Evolutionary conservation across 2,113 vertebrate genomes (phyloP).

Genomic region (Nipponia nippon): DNA sequence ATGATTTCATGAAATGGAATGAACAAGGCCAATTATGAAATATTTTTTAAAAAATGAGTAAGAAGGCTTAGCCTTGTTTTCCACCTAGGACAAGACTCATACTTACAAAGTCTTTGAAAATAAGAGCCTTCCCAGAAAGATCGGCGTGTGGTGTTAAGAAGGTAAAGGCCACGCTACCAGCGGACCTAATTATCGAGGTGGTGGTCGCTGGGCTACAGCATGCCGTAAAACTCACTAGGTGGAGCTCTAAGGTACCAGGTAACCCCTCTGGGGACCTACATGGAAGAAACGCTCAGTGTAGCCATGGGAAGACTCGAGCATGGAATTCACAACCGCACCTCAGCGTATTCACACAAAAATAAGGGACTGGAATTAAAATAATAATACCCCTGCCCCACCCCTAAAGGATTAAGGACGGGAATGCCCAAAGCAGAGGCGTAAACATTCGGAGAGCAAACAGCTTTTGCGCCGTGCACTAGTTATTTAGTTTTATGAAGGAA

Average conservation of each 20-base stretch:
- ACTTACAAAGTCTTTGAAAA: background rate
- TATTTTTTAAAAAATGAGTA: background rate
- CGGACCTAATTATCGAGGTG: fast-evolving
- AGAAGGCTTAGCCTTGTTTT: background rate
- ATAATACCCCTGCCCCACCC: background rate
- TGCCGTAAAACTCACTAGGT: conserved; percentile 20
- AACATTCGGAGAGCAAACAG: background rate
- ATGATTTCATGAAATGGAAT: background rate
- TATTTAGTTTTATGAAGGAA: background rate
- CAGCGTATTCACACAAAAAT: background rate
- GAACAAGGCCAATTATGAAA: background rate
- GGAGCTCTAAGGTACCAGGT: conserved; percentile 61
- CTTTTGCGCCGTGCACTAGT: background rate
- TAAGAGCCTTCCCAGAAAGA: background rate
- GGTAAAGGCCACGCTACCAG: background rate
- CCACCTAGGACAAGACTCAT: background rate
- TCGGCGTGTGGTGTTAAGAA: too few relatives aligned
- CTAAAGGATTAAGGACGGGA: background rate
- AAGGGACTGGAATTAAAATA: background rate
- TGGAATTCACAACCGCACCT: background rate
- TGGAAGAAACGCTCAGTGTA: background rate
- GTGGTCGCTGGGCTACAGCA: background rate
- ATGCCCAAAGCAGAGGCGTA: conserved; percentile 11
- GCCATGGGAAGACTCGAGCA: background rate
- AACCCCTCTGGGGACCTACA: background rate